Evolutionary conservation across 2,797 vertebrate genomes (phyloP).

Genomic region (Spinibarbus caldwelli): DNA sequence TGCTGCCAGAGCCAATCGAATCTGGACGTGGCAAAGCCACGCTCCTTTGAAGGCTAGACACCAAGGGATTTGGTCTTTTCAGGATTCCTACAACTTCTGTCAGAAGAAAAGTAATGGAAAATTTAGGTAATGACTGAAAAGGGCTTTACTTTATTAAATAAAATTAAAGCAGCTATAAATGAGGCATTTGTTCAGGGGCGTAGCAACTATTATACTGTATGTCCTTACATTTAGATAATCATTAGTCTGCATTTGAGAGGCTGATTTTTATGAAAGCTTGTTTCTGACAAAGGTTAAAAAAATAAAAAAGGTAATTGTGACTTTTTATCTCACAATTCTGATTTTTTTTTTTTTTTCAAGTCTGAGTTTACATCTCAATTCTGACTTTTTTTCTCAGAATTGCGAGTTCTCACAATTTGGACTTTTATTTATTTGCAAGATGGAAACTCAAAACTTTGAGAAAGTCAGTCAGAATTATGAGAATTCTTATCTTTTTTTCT

Average conservation of each 20-base stretch:
- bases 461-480: neutral
- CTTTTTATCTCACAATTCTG: too few species aligned
- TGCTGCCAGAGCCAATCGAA: slow-evolving; percentile 77
- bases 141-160: neutral
- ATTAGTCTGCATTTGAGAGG: neutral
- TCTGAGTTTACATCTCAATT: neutral
- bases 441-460: neutral
- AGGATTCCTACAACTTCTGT: slow-evolving; percentile 65
- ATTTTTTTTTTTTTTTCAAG: too few species aligned
- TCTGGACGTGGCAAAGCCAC: slow-evolving; percentile 68
- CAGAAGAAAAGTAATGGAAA: neutral
- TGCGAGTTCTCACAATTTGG: neutral
- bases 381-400: neutral
- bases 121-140: neutral
- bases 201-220: neutral
- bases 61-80: slow-evolving; percentile 31
- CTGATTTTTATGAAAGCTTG: neutral
- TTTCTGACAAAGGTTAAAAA: neutral
- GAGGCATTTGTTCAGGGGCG: neutral
- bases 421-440: neutral
- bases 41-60: slow-evolving; percentile 41
- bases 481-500: too few species aligned
- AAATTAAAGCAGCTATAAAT: neutral
- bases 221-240: neutral
- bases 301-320: too few species aligned